Evolutionary conservation across 2,888 invertebrate species (phyloP).

Genomic region (Noctua fimbriata): DNA sequence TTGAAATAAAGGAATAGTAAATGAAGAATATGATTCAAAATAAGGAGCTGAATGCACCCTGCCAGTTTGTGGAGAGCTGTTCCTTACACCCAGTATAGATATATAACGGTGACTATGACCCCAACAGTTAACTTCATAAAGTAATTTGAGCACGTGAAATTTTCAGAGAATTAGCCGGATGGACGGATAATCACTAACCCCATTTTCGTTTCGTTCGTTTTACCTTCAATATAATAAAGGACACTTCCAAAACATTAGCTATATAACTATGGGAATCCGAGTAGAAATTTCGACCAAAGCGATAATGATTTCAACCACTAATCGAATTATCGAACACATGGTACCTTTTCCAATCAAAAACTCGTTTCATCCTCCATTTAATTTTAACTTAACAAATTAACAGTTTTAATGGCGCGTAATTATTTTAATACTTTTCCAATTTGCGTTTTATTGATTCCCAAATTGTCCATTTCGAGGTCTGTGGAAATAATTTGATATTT

Average conservation of each 20-base stretch:
- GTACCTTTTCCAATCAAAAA: conserved; percentile 55
- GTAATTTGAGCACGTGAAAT: conserved; percentile 15
- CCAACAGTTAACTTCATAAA: conserved; percentile 2
- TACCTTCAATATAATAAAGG: conserved; percentile 21
- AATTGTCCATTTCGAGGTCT: neutral
- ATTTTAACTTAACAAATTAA: conserved; percentile 57
- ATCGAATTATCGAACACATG: conserved; percentile 47
- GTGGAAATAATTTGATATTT: neutral
- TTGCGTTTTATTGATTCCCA: conserved; percentile 24
- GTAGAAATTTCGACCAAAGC: conserved; percentile 23
- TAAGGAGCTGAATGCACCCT: no score
- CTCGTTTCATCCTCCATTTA: conserved; percentile 42
- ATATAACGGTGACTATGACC: neutral
- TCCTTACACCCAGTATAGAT: no score
- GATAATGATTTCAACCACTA: conserved; percentile 45
- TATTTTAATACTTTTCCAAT: conserved; percentile 46
- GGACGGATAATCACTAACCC: conserved; percentile 15
- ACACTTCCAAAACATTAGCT: conserved; percentile 40
- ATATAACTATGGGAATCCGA: conserved; percentile 4
- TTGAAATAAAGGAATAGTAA: no score
- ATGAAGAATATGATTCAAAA: no score
- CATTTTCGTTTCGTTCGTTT: conserved; percentile 14
- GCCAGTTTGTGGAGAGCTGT: no score
- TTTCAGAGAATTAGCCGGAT: conserved; percentile 26
- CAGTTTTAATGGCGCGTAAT: conserved; percentile 43